phyloP scores from a whole-genome alignment of 2,113 vertebrate species.

The Noturus placidus region DNA sequence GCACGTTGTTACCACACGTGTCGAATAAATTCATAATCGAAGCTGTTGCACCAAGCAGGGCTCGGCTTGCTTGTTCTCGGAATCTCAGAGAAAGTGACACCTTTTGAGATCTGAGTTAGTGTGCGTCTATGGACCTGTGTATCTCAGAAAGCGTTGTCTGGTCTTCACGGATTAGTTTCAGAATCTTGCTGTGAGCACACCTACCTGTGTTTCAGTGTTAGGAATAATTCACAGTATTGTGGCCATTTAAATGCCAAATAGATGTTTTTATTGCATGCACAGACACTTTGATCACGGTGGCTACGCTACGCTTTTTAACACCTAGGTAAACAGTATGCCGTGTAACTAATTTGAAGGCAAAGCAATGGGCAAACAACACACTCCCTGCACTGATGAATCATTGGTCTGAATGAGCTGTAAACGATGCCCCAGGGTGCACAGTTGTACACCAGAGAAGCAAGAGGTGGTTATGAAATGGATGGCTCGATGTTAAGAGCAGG shows the following conservation, averaged over 20 bases:
- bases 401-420: not conserved
- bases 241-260: not conserved
- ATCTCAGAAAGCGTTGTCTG: no score
- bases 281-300: not conserved
- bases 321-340: not conserved
- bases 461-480: not conserved
- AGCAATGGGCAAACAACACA: conserved; percentile 3
- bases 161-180: not conserved
- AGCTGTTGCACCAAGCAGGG: not conserved
- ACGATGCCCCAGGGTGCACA: not conserved
- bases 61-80: not conserved
- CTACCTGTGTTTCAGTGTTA: not conserved
- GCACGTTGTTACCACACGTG: not conserved
- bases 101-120: not conserved
- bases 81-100: not conserved
- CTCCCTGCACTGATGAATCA: not conserved
- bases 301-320: not conserved
- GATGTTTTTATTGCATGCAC: not conserved
- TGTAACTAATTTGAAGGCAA: not conserved
- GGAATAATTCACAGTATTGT: not conserved
- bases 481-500: not conserved
- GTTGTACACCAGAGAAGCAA: not conserved
- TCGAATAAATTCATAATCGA: not conserved
- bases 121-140: not conserved
- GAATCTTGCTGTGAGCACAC: not conserved